Conservation (phyloP, 2,888 invertebrate genomes). For the Agriotes lineatus region DNA sequence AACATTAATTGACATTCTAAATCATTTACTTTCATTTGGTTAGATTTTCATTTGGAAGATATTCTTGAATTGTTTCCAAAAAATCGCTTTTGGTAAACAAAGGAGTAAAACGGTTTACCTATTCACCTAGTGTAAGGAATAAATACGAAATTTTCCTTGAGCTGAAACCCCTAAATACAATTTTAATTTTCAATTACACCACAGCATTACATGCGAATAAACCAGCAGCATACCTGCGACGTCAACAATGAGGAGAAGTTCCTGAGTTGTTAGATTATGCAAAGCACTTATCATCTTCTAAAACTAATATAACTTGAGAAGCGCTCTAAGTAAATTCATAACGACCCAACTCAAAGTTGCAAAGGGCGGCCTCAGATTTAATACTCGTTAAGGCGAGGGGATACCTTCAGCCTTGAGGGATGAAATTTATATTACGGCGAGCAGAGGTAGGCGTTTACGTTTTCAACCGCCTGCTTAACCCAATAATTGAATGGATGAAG, state of each 20-base stretch:
- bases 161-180: too few species aligned
- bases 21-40: too few species aligned
- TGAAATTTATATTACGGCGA: conserved; percentile 27
- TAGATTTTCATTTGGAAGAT: too few species aligned
- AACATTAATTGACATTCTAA: too few species aligned
- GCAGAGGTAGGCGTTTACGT: conserved; percentile 22
- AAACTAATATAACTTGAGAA: conserved; percentile 44
- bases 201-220: conserved; percentile 15
- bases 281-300: conserved; percentile 39
- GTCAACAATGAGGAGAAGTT: conserved; percentile 30
- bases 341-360: conserved; percentile 42
- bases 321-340: conserved; percentile 42
- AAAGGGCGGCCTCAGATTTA: conserved; percentile 42
- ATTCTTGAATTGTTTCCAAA: too few species aligned
- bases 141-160: too few species aligned
- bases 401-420: conserved; percentile 22
- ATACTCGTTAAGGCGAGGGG: conserved; percentile 39
- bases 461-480: conserved; percentile 15
- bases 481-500: conserved; percentile 25
- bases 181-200: conserved; percentile 24
- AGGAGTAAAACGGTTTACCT: too few species aligned
- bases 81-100: too few species aligned
- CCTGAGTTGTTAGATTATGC: conserved; percentile 36
- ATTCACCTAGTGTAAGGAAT: too few species aligned
- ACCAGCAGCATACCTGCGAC: conserved; percentile 10